A percentile compares a stretch with the other conserved stretches of the same genome.
phyloP scores from a whole-genome alignment of 2,113 vertebrate species.

The Prinia subflava region DNA sequence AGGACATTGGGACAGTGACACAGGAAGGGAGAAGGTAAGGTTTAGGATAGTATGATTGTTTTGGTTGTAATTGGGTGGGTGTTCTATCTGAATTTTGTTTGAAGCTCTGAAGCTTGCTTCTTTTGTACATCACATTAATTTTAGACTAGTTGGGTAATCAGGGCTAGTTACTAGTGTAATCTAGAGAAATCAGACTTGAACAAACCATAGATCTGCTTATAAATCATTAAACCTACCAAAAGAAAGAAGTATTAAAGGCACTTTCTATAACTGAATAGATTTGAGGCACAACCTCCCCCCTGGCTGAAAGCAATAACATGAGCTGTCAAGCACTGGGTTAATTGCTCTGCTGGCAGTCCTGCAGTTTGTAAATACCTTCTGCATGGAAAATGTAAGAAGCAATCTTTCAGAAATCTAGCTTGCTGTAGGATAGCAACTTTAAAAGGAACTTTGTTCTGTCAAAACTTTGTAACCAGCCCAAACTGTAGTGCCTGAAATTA shows the following conservation, averaged over 20 bases:
- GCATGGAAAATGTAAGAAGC: background rate
- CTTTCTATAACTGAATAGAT: background rate
- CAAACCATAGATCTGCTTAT: background rate
- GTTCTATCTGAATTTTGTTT: background rate
- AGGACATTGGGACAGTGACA: constrained; percentile 12
- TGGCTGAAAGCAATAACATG: background rate
- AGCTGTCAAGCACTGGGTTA: background rate
- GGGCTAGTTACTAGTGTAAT: background rate
- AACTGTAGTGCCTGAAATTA: background rate
- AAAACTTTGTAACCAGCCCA: background rate
- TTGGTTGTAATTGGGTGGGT: background rate
- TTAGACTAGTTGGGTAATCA: background rate
- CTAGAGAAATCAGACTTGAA: background rate
- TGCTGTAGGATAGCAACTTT: background rate
- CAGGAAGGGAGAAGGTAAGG: constrained; percentile 42
- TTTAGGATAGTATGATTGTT: constrained; percentile 10
- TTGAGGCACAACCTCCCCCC: background rate
- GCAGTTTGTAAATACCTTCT: background rate
- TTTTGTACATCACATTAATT: background rate
- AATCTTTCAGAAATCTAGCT: background rate
- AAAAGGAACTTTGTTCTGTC: background rate
- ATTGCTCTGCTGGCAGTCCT: background rate
- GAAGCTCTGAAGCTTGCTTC: background rate
- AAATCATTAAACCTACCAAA: background rate
- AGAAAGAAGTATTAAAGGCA: background rate